A percentile compares a stretch with the other conserved stretches of the same genome.
These are phyloP conservation scores for Nilaparvata lugens DNA, from an alignment of 1,140 invertebrate genomes.

Conservation along the genomic window DNA sequence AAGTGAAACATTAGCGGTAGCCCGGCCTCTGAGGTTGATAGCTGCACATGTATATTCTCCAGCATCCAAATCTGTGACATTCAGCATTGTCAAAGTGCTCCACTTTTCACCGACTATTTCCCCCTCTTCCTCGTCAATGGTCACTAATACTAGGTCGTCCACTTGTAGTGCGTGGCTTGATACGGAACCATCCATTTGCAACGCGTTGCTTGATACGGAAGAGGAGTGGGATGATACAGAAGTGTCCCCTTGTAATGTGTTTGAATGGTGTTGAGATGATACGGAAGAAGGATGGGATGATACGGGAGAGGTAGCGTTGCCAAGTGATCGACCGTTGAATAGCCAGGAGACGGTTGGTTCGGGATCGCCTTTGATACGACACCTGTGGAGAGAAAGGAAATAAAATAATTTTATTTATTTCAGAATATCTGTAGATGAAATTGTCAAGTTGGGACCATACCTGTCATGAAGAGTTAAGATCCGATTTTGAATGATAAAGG, in stretches of 20 bases:
- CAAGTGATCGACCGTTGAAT: constrained; percentile 45
- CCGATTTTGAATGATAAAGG: too few species aligned
- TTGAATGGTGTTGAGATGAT: too few species aligned
- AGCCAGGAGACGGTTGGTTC: constrained; percentile 75
- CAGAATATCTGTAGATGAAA: too few species aligned
- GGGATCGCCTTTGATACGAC: constrained; percentile 70
- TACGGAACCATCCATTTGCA: constrained; percentile 34
- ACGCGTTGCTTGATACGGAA: constrained; percentile 30
- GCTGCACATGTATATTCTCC: constrained; percentile 74
- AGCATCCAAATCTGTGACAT: constrained; percentile 63
- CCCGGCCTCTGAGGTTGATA: constrained; percentile 59
- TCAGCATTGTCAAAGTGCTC: constrained; percentile 62
- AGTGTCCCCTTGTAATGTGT: too few species aligned
- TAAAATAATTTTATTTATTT: too few species aligned
- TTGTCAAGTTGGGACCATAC: too few species aligned
- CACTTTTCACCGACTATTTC: constrained; percentile 41
- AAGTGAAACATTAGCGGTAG: constrained; percentile 57
- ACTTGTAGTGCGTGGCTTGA: constrained; percentile 23
- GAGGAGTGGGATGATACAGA: constrained; percentile 20
- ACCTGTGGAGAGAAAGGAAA: constrained; percentile 37
- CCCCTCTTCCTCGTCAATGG: constrained; percentile 32
- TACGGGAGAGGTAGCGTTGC: constrained; percentile 29
- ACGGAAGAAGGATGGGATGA: constrained; percentile 19
- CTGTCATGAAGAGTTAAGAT: too few species aligned
- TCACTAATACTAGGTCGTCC: constrained; percentile 35